A percentile compares a stretch with the other conserved stretches of the same genome.
Evolutionary conservation across 2,888 invertebrate genomes (phyloP).

Genomic region (Congeria kusceri): DNA sequence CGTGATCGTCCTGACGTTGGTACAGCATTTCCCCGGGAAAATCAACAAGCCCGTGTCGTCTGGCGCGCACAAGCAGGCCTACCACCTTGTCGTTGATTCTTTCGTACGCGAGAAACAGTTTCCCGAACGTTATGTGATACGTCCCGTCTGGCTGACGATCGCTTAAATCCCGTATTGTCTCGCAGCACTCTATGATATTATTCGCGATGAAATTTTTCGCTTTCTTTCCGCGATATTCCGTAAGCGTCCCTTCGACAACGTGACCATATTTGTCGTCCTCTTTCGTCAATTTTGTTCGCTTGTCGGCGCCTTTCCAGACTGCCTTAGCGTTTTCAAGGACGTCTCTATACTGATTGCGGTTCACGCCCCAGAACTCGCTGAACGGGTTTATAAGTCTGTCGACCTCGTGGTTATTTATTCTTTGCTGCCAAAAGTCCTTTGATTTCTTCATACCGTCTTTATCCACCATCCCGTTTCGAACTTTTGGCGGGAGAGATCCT

Average conservation of each 20-base stretch:
- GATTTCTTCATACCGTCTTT: slow-evolving; percentile 29
- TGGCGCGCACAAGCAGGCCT: slow-evolving; percentile 95
- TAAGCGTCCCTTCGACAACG: slow-evolving; percentile 95
- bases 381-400: slow-evolving; percentile 61
- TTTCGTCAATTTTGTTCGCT: slow-evolving; percentile 52
- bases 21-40: slow-evolving; percentile 98
- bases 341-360: slow-evolving; percentile 36
- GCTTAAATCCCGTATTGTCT: slow-evolving; percentile 93
- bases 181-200: slow-evolving; percentile 96
- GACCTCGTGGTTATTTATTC: slow-evolving; percentile 50
- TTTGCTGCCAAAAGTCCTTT: slow-evolving; percentile 30
- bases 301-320: slow-evolving; percentile 57
- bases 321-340: slow-evolving; percentile 40
- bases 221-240: slow-evolving; percentile 94
- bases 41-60: slow-evolving; percentile 95
- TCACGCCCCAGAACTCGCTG: slow-evolving; percentile 57
- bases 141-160: slow-evolving; percentile 89
- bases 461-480: slow-evolving; percentile 28
- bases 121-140: slow-evolving; percentile 94
- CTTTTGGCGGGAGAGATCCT: slow-evolving; percentile 13
- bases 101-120: slow-evolving; percentile 93
- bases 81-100: slow-evolving; percentile 97
- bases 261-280: slow-evolving; percentile 85
- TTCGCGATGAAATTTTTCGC: slow-evolving; percentile 93
- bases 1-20: slow-evolving; percentile 97